phyloP scores from a whole-genome alignment of 2,113 vertebrate species.

The Otus sunia region DNA sequence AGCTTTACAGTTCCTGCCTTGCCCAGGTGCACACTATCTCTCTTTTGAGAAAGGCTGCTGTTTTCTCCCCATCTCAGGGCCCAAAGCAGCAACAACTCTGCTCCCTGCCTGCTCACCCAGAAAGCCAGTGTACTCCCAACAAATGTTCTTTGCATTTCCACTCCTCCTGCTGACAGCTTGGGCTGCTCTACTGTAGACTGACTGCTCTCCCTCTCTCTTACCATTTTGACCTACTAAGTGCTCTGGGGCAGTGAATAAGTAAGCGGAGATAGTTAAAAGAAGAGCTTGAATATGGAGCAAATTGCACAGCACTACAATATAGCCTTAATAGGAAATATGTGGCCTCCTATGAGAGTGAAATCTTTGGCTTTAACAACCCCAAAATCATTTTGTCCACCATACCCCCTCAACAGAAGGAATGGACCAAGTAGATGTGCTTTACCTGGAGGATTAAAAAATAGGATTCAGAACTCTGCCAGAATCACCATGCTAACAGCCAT shows the following conservation, averaged over 20 bases:
- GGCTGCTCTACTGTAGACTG: not conserved
- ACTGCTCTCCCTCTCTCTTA: not conserved
- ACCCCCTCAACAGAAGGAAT: not conserved
- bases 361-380: conserved; percentile 57
- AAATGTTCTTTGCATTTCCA: not conserved
- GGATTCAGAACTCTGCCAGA: not conserved
- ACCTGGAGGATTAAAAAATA: conserved; percentile 4
- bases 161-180: not conserved
- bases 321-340: not conserved
- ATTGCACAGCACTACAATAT: not conserved
- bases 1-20: not conserved
- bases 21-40: rapidly evolving
- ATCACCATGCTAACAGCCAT: conserved; percentile 20
- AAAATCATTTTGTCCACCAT: not conserved
- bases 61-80: not conserved
- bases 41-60: not conserved
- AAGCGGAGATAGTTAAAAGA: not conserved
- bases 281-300: not conserved
- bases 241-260: not conserved
- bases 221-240: not conserved
- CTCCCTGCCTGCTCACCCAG: not conserved
- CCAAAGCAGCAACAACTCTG: not conserved
- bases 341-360: not conserved
- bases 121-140: not conserved
- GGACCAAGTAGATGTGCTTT: not conserved